phyloP scores from a whole-genome alignment of 2,797 vertebrate species.

The Enteromius treurensis region DNA sequence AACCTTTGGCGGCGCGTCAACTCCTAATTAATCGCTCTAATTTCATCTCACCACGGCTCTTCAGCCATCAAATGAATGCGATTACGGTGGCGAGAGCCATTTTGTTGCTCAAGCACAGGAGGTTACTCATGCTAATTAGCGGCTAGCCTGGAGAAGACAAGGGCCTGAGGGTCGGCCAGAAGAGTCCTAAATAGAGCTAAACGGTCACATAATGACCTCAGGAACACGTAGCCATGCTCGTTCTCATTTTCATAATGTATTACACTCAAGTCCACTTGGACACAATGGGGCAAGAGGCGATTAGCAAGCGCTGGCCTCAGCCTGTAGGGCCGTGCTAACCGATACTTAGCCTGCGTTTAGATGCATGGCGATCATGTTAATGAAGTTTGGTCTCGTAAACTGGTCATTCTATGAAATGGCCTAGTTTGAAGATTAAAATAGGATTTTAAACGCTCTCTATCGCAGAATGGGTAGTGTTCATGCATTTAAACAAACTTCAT shows the following conservation, averaged over 20 bases:
- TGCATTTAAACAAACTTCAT: background rate
- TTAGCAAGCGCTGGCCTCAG: slow-evolving; percentile 41
- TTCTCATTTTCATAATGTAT: slow-evolving; percentile 74
- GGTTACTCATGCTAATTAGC: slow-evolving; percentile 78
- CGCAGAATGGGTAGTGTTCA: background rate
- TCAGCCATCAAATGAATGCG: slow-evolving; percentile 72
- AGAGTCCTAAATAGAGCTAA: slow-evolving; percentile 74
- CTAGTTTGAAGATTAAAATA: background rate
- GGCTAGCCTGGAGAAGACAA: slow-evolving; percentile 70
- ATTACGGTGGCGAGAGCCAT: slow-evolving; percentile 69
- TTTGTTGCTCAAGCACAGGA: slow-evolving; percentile 64
- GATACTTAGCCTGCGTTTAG: slow-evolving; percentile 36
- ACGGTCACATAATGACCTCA: slow-evolving; percentile 76
- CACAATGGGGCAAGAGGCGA: slow-evolving; percentile 55
- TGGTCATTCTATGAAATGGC: background rate
- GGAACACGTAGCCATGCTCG: slow-evolving; percentile 58
- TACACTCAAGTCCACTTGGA: slow-evolving; percentile 68
- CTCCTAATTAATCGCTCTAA: slow-evolving; percentile 82
- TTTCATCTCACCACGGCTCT: slow-evolving; percentile 75
- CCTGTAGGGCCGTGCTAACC: slow-evolving; percentile 36
- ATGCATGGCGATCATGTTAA: background rate
- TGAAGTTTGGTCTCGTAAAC: slow-evolving; percentile 29
- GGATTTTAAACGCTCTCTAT: background rate
- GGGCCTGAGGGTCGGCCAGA: slow-evolving; percentile 73
- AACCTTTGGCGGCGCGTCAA: slow-evolving; percentile 82